phyloP scores from a whole-genome alignment of 2,888 invertebrate genomes.

The Chymomyza amoena region DNA sequence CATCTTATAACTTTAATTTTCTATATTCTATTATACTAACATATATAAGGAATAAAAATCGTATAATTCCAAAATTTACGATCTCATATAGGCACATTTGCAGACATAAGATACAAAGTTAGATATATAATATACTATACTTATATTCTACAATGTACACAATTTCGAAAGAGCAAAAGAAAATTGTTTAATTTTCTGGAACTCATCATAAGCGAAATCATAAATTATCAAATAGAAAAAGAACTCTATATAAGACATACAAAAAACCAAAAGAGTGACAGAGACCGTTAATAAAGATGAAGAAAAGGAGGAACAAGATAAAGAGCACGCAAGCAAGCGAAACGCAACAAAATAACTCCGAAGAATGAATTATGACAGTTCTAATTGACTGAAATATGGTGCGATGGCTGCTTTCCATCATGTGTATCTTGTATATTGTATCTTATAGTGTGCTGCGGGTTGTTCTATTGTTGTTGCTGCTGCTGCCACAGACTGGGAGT shows the following conservation, averaged over 20 bases:
- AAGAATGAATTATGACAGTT: constrained; percentile 78
- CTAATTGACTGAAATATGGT: constrained; percentile 78
- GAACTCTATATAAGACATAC: constrained; percentile 10
- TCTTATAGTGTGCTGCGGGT: constrained; percentile 11
- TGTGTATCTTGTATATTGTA: constrained; percentile 24
- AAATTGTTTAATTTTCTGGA: constrained; percentile 76
- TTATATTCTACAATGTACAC: constrained; percentile 4
- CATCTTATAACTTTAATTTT: not conserved
- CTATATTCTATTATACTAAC: constrained; percentile 10
- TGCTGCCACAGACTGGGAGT: not conserved
- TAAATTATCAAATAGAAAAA: constrained; percentile 67
- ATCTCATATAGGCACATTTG: constrained; percentile 24
- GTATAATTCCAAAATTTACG: constrained; percentile 38
- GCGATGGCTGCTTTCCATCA: constrained; percentile 75
- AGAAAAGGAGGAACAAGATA: constrained; percentile 5
- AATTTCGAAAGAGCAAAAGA: constrained; percentile 43
- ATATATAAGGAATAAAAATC: constrained; percentile 29
- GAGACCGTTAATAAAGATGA: constrained; percentile 5
- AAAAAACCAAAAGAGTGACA: constrained; percentile 11
- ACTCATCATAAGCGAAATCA: constrained; percentile 75
- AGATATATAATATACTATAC: constrained; percentile 2
- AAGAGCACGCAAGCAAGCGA: constrained; percentile 4
- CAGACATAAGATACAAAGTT: constrained; percentile 14
- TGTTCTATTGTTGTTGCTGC: not conserved
- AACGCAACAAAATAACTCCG: constrained; percentile 70